Base-by-base conservation (phyloP, 2,888 invertebrate genomes). In the Prenolepis imparis region DNA sequence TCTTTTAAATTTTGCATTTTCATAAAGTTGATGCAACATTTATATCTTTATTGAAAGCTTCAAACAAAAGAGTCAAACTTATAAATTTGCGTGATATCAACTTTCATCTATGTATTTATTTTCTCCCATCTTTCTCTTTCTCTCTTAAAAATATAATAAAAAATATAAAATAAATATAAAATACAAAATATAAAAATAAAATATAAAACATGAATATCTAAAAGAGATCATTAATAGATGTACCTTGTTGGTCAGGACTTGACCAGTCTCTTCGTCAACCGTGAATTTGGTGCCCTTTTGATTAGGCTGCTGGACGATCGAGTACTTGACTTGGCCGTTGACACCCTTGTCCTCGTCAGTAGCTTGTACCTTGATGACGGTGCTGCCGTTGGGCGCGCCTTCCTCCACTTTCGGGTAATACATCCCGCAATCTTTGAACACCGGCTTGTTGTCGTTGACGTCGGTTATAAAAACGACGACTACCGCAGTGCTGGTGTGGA, bases 381-480 rank as follows among this genome's bases (percentile, higher is more conserved):
- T 98, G 92, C 98, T 98, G 6, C 98, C 98, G 92, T 98, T 98
- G 0, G 98, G 97, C 8, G 98, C 98, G 0, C 98, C 98, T 95
- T 99, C 98, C 95, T 98, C 98, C 0, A 98, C 98, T 95, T 98
- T 98, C 0, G 98, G 98, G 92, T 97, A 97, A 94, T 99, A 99
- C 0, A 97, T 98, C 0, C 97, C 97, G 93, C 99, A 99, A 91
- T 98, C 98, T 95, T 98, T 98, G 94, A 99, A 99, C 86, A 98
- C 97, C 0, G 99, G 99, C 93, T 99, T 99, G 94, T 99, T 98
- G 93, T 99, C 99, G 94, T 99, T 99, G 28, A 99, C 98, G 92
- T 99, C 99, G 0, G 99, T 99, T 86, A 99, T 98, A 94, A 99
- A 99, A 0, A 99, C 99, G 0, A 99, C 98, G 0, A 99, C 98